Percentiles rank a stretch among this genome's conserved stretches.
Conservation (phyloP, 1,140 invertebrate genomes). For the Halesus radiatus region DNA sequence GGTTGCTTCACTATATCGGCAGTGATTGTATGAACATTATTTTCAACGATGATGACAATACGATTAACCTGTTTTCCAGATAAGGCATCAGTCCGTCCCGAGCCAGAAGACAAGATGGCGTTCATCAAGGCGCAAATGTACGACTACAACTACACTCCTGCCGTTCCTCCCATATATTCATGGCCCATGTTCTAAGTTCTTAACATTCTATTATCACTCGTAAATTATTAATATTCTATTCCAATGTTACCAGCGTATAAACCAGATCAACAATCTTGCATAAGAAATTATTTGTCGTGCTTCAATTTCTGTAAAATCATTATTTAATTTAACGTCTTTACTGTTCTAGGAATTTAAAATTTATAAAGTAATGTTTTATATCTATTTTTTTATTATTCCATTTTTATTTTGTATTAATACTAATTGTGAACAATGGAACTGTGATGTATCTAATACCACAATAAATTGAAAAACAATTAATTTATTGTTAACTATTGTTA, state of each 20-base stretch:
- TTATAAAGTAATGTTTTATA: not conserved
- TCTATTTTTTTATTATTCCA: not conserved
- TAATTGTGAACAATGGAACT: constrained; percentile 20
- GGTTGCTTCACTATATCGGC: too few species aligned
- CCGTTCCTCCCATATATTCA: constrained; percentile 77
- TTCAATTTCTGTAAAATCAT: too few species aligned
- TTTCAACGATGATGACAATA: too few species aligned
- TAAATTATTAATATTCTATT: too few species aligned
- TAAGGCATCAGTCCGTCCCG: constrained; percentile 81
- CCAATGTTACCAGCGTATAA: too few species aligned
- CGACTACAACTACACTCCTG: constrained; percentile 78
- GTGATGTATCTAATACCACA: constrained; percentile 41
- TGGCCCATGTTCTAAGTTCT: constrained; percentile 73
- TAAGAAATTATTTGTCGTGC: too few species aligned
- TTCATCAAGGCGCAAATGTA: constrained; percentile 89
- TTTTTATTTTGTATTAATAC: constrained; percentile 5
- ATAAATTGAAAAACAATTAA: not conserved
- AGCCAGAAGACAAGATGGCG: constrained; percentile 80
- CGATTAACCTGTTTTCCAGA: constrained; percentile 66
- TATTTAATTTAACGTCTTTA: too few species aligned
- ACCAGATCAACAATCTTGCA: too few species aligned
- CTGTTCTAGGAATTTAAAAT: not conserved
- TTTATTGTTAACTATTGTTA: constrained; percentile 5
- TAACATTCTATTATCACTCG: not conserved
- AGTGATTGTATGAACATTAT: too few species aligned